These are phyloP conservation scores for Nebria brevicollis DNA, from an alignment of 2,888 invertebrate species.

Conservation along the genomic window DNA sequence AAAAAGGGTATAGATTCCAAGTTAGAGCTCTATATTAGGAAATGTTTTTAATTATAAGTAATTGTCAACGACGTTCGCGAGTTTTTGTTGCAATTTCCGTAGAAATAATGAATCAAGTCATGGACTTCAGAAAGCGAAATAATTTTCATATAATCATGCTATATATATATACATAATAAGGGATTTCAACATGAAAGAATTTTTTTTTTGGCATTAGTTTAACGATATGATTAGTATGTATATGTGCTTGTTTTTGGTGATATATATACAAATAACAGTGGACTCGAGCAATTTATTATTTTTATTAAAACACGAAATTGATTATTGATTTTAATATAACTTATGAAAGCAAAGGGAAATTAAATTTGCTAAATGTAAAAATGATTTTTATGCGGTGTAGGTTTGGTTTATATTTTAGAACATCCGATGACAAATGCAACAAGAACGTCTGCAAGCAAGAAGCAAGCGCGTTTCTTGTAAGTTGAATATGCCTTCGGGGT, in stretches of 20 bases:
- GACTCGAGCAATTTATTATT: no score
- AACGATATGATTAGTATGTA: no score
- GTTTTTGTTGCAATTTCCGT: slow-evolving; percentile 10
- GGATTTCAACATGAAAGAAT: background rate
- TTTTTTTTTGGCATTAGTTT: no score
- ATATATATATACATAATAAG: background rate
- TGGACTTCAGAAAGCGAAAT: slow-evolving; percentile 23
- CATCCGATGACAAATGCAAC: slow-evolving; percentile 7
- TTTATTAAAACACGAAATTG: no score
- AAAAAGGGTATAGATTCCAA: slow-evolving; percentile 3
- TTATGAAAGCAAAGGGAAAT: no score
- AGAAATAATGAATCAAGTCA: slow-evolving; percentile 20
- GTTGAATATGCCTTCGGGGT: slow-evolving; percentile 8
- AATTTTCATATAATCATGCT: background rate
- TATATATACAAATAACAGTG: no score
- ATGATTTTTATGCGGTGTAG: no score
- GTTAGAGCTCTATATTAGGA: background rate
- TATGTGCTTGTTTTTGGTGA: no score
- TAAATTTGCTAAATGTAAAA: no score
- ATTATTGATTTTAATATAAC: no score
- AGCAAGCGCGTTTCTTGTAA: background rate
- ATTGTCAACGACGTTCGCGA: slow-evolving; percentile 7
- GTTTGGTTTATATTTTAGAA: no score
- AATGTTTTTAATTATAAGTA: slow-evolving; percentile 13
- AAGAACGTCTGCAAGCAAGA: slow-evolving; percentile 6